Percentiles rank a stretch among this genome's conserved stretches.
phyloP scores from a whole-genome alignment of 2,113 vertebrate genomes.

The Calidris pugnax region DNA sequence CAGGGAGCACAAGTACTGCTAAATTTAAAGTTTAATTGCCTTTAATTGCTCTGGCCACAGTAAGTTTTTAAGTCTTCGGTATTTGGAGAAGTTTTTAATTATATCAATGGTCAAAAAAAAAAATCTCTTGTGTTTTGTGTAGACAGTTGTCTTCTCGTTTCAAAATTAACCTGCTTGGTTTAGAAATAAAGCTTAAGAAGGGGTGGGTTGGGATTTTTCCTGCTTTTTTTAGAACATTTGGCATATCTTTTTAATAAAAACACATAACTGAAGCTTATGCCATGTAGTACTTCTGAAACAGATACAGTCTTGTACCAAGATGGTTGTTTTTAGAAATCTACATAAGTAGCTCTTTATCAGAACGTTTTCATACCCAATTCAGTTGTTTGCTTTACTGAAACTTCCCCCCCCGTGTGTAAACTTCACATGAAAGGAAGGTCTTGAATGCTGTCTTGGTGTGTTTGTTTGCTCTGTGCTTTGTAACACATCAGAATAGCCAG shows the following conservation, averaged over 20 bases:
- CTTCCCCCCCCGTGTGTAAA: background rate
- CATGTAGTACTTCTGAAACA: background rate
- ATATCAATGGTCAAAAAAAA: background rate
- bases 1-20: background rate
- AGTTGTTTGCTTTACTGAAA: background rate
- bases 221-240: background rate
- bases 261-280: background rate
- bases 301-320: background rate
- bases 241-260: background rate
- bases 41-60: background rate
- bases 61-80: background rate
- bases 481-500: background rate
- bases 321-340: background rate
- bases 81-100: background rate
- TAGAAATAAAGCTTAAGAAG: background rate
- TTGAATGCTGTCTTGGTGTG: background rate
- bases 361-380: background rate
- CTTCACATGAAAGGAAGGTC: background rate
- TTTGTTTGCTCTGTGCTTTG: background rate
- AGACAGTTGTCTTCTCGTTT: background rate
- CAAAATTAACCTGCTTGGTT: background rate
- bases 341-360: background rate
- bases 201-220: fast-evolving
- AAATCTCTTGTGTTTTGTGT: background rate
- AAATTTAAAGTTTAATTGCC: background rate